Evolutionary conservation across 1,140 invertebrate genomes (phyloP).

Genomic region (Leucophenga varia): DNA sequence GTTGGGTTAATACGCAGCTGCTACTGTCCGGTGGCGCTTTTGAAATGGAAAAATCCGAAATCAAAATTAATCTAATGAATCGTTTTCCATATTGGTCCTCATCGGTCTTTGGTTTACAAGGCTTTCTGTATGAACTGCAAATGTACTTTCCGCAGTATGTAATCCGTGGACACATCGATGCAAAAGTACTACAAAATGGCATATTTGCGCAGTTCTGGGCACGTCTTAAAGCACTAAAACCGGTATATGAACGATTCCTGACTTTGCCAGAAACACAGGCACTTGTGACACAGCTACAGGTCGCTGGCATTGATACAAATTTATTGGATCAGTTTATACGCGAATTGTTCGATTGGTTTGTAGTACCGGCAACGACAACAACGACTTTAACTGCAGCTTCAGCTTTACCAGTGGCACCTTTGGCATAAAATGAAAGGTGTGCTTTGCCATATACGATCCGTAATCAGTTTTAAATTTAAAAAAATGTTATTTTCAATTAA

Average conservation of each 20-base stretch:
- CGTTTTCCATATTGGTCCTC: slow-evolving; percentile 39
- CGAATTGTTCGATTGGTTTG: slow-evolving; percentile 35
- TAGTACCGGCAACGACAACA: slow-evolving; percentile 20
- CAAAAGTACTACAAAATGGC: slow-evolving; percentile 31
- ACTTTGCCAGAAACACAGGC: slow-evolving; percentile 20
- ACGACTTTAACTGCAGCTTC: slow-evolving; percentile 1
- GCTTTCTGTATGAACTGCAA: slow-evolving; percentile 43
- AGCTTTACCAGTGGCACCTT: neutral
- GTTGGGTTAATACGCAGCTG: slow-evolving; percentile 40
- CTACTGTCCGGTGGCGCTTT: slow-evolving; percentile 27
- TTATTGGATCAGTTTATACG: slow-evolving; percentile 38
- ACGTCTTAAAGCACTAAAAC: slow-evolving; percentile 22
- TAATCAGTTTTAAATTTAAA: no score
- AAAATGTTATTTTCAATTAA: no score
- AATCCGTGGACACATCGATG: slow-evolving; percentile 30
- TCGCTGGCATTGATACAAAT: slow-evolving; percentile 29
- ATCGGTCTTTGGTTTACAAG: slow-evolving; percentile 40
- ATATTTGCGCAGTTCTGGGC: slow-evolving; percentile 41
- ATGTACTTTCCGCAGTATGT: slow-evolving; percentile 34
- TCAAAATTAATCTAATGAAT: slow-evolving; percentile 32
- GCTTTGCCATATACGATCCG: slow-evolving; percentile 1
- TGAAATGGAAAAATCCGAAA: slow-evolving; percentile 33
- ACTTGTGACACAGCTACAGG: slow-evolving; percentile 28
- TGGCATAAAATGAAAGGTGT: no score
- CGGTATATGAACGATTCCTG: slow-evolving; percentile 42